Base-by-base conservation (phyloP, 2,797 vertebrate species). In the Salarias fasciatus region DNA sequence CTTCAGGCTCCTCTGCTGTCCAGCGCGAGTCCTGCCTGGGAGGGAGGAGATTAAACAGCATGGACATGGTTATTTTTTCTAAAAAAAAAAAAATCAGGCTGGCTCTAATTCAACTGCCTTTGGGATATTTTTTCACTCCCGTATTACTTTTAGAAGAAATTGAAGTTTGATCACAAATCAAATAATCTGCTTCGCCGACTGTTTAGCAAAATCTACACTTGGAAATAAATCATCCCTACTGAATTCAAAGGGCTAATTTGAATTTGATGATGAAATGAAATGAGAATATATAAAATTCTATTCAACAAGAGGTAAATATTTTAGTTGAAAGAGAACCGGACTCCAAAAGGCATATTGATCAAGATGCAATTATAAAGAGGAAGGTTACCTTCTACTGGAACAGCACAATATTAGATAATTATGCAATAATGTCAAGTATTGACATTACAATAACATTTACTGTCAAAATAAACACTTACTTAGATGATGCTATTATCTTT, bases 11-110 rank as follows among this genome's bases (percentile, higher is more conserved):
- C 2, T 0, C 29, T 43, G 46, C 57, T 53, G 76, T 71, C 71
- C 64, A 59, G 24, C 14, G 41, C 52, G 68, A 52, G 24, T 33
- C 33, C 63, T 45, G 63, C 9, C 33, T 35, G 33, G 9, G 13
- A 47, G 47, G 64, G 70, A 50, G 41, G 48, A 72, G 62, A 67
- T 54, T 55, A 33, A 56, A 49, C 54, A 28, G 14, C 12, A 38
- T 4, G 0, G 11, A 35, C 18, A 8, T 30, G 47, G 40, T 36
- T 37, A 61, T 48, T 63, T 1, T 0, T 11, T 8, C 18, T 30
- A n/a, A n/a, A n/a, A n/a, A n/a, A n/a, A n/a, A n/a, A n/a, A 36
- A 66, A 49, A 43, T 52, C 55, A 30, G 12, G 51, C 43, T 11
- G 15, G 12, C 29, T 55, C 5, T 51, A 15, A 18, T 28, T 53